Conservation (phyloP, 2,888 invertebrate species). For the Dryobotodes eremita region DNA sequence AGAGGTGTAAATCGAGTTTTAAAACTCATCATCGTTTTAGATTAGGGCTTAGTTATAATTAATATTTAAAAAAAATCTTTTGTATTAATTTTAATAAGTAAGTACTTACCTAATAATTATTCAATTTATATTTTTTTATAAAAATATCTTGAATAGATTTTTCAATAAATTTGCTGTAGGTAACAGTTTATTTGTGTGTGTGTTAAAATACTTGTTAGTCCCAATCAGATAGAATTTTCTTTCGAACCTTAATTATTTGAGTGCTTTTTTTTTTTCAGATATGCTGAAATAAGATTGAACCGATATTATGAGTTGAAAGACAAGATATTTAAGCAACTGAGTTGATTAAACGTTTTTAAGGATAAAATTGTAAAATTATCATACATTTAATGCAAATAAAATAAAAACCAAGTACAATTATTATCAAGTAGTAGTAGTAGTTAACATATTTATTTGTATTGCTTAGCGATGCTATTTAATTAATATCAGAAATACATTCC, state of each 20-base stretch:
- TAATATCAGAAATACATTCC: slow-evolving; percentile 58
- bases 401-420: slow-evolving; percentile 56
- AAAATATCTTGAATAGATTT: no score
- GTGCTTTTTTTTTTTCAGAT: slow-evolving; percentile 91
- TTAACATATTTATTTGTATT: slow-evolving; percentile 15
- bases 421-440: slow-evolving; percentile 32
- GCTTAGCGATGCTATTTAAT: slow-evolving; percentile 40
- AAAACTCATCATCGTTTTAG: background rate
- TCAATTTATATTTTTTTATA: no score
- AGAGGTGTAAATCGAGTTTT: background rate
- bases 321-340: slow-evolving; percentile 84
- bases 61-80: no score
- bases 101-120: no score
- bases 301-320: slow-evolving; percentile 93
- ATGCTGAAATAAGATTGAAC: slow-evolving; percentile 93
- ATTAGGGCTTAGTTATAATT: background rate
- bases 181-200: background rate
- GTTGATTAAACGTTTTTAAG: slow-evolving; percentile 51
- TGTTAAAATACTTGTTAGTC: background rate
- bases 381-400: slow-evolving; percentile 16
- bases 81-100: no score
- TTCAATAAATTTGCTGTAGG: no score
- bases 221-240: background rate
- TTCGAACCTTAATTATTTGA: background rate
- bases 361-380: slow-evolving; percentile 12